A percentile compares a stretch with the other conserved stretches of the same genome.
phyloP scores from a whole-genome alignment of 1,140 invertebrate species.

The Agrypnia vestita region DNA sequence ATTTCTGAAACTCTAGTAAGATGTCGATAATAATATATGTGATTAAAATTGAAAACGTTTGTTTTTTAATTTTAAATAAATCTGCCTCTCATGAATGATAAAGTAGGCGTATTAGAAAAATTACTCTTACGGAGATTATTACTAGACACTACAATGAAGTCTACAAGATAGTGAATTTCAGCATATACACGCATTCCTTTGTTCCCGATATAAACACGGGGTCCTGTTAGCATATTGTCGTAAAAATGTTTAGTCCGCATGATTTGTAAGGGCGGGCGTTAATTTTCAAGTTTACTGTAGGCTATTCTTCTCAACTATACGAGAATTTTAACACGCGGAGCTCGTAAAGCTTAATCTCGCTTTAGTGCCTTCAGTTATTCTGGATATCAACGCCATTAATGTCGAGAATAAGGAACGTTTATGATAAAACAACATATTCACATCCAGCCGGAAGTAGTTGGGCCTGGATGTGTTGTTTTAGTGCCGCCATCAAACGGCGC shows the following conservation, averaged over 20 bases:
- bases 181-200: slow-evolving; percentile 14
- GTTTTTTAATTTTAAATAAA: too few species aligned
- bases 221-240: not conserved
- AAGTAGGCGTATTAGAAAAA: too few species aligned
- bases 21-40: too few species aligned
- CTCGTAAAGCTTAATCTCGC: slow-evolving; percentile 24
- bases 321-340: slow-evolving; percentile 30
- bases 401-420: slow-evolving; percentile 35
- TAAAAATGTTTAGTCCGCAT: slow-evolving; percentile 24
- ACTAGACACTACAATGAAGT: too few species aligned
- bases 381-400: slow-evolving; percentile 25
- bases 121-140: not conserved
- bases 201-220: slow-evolving; percentile 1
- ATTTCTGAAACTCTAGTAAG: too few species aligned
- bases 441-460: slow-evolving; percentile 26
- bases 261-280: slow-evolving; percentile 10
- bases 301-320: slow-evolving; percentile 15
- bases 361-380: slow-evolving; percentile 27
- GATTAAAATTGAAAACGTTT: too few species aligned
- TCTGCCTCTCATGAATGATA: too few species aligned
- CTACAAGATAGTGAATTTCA: not conserved
- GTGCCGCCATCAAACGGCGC: slow-evolving; percentile 8
- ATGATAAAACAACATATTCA: slow-evolving; percentile 35
- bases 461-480: slow-evolving; percentile 31
- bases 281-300: slow-evolving; percentile 27